A percentile compares a stretch with the other conserved stretches of the same genome.
Conservation (phyloP, 2,113 vertebrate species). For the Gadus chalcogrammus region DNA sequence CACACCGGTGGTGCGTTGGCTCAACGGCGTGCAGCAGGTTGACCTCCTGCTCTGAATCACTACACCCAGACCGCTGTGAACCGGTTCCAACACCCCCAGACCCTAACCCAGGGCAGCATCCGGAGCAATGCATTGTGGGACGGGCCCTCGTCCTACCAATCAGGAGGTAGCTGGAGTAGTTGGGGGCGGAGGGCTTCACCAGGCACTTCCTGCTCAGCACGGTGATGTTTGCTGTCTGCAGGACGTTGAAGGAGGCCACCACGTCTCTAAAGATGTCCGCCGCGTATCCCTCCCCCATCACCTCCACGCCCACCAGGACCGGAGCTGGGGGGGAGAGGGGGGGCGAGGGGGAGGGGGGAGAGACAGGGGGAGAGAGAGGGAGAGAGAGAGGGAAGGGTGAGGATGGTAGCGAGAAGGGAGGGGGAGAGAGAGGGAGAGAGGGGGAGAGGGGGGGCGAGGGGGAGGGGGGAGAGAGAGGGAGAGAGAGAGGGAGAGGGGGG, state of each 20-base stretch:
- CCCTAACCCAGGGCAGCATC: no score
- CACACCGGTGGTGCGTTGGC: no score
- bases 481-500: background rate
- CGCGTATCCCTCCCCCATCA: conserved; percentile 78
- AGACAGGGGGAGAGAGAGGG: background rate
- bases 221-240: conserved; percentile 81
- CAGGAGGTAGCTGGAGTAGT: conserved; percentile 42
- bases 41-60: no score
- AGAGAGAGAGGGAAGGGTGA: no score
- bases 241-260: conserved; percentile 72
- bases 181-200: conserved; percentile 69
- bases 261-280: conserved; percentile 82
- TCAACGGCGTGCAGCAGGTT: no score
- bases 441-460: background rate
- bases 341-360: background rate
- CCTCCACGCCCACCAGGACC: conserved; percentile 45
- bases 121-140: no score
- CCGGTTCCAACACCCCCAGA: no score
- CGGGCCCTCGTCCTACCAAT: conserved; percentile 64
- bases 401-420: no score
- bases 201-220: conserved; percentile 79
- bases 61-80: no score
- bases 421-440: background rate
- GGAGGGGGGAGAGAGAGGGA: no score
- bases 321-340: conserved; percentile 68